A percentile compares a stretch with the other conserved stretches of the same genome.
These are phyloP conservation scores for Tupaia tana DNA, from an alignment of 2,113 vertebrate genomes.

Conservation along the genomic window DNA sequence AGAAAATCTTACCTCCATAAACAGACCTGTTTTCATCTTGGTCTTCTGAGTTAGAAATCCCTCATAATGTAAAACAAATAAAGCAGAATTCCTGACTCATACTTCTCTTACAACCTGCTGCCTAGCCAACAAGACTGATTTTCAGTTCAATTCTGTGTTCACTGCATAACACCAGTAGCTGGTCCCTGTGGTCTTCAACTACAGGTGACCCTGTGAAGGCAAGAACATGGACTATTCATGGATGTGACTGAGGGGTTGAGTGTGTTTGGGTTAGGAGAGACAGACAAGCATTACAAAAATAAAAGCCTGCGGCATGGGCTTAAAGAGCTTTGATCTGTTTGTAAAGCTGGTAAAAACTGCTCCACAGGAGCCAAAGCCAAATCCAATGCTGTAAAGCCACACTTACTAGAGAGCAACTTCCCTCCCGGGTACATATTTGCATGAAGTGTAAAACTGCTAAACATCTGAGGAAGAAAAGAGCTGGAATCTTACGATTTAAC, in stretches of 20 bases:
- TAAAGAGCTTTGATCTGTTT: neutral
- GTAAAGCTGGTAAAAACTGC: slow-evolving; percentile 47
- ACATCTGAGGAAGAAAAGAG: neutral
- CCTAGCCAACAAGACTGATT: neutral
- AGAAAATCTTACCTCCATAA: neutral
- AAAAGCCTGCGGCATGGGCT: neutral
- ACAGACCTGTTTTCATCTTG: neutral
- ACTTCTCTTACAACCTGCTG: neutral
- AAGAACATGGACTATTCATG: fast-evolving
- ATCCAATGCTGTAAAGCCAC: neutral
- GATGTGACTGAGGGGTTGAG: neutral
- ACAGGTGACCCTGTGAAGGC: neutral
- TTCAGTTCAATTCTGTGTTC: neutral
- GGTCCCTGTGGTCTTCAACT: fast-evolving
- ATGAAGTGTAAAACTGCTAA: slow-evolving; percentile 25
- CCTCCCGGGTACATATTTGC: neutral
- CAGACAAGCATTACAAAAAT: neutral
- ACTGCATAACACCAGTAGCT: neutral
- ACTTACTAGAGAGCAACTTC: neutral
- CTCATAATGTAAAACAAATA: neutral
- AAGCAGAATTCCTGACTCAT: neutral
- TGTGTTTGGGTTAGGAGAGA: neutral
- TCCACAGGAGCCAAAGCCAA: neutral
- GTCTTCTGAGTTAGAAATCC: slow-evolving; percentile 13
- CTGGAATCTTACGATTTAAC: neutral